phyloP scores from a whole-genome alignment of 2,113 vertebrate species.

The Zosterops lateralis region DNA sequence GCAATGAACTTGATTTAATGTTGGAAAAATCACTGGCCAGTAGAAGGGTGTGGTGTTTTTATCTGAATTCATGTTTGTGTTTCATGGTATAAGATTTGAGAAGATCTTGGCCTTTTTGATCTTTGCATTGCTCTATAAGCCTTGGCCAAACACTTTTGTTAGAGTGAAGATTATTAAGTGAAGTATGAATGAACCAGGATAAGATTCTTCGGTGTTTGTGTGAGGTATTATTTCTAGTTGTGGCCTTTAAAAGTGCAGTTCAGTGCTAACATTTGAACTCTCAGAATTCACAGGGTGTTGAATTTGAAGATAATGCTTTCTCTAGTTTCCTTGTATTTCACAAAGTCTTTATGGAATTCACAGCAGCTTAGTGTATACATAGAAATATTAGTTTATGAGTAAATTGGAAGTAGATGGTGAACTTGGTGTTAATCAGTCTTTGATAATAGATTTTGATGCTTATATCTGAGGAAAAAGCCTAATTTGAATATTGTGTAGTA shows the following conservation, averaged over 20 bases:
- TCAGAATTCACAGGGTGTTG: background rate
- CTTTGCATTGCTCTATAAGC: background rate
- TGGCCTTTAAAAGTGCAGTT: background rate
- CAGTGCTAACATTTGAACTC: background rate
- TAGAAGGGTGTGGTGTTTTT: background rate
- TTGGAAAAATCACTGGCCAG: background rate
- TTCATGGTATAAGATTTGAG: fast-evolving
- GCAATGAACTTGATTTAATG: background rate
- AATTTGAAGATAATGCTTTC: background rate
- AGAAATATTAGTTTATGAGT: background rate
- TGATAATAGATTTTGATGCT: background rate
- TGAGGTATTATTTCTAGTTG: background rate
- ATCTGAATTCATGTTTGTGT: fast-evolving
- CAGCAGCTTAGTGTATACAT: background rate
- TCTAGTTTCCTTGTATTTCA: background rate
- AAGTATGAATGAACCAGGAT: background rate
- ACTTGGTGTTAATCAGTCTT: background rate
- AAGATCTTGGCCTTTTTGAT: background rate
- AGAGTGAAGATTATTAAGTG: background rate
- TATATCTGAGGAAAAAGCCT: background rate
- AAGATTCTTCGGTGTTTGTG: fast-evolving
- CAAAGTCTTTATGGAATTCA: background rate
- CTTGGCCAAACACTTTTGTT: background rate
- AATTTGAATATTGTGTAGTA: background rate
- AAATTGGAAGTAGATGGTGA: background rate